A percentile compares a stretch with the other conserved stretches of the same genome.
Evolutionary conservation across 2,113 vertebrate species (phyloP).

Genomic region (Onychorhynchus coronatus): DNA sequence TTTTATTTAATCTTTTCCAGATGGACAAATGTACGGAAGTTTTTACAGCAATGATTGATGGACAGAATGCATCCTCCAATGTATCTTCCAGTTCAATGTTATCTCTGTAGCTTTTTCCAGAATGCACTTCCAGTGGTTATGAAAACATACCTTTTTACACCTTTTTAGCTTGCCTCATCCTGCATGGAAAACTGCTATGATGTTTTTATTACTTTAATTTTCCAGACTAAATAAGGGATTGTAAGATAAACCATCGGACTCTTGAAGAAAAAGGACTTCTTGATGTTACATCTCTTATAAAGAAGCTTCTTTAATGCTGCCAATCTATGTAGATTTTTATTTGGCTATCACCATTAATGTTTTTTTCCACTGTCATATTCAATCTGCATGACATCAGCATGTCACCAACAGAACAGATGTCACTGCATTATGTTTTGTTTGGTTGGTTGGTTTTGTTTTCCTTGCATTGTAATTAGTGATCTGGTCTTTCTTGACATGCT

Average conservation of each 20-base stretch:
- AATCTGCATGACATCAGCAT: slow-evolving; percentile 30
- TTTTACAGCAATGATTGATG: neutral
- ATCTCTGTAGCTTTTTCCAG: neutral
- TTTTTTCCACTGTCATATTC: slow-evolving; percentile 12
- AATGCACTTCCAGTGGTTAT: neutral
- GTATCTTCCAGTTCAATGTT: neutral
- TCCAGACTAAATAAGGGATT: neutral
- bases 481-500: neutral
- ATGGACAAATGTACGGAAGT: neutral
- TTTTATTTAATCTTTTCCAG: neutral
- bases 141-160: neutral
- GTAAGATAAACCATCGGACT: neutral
- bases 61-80: neutral
- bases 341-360: neutral
- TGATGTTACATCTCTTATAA: neutral
- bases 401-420: slow-evolving; percentile 26
- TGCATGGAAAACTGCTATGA: neutral
- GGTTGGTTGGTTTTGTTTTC: neutral
- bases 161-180: neutral
- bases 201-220: neutral
- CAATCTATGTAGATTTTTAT: neutral
- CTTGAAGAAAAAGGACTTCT: neutral
- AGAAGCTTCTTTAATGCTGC: neutral
- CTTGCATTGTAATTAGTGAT: slow-evolving; percentile 7
- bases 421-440: neutral